These are phyloP conservation scores for Cotesia congregata DNA, from an alignment of 2,888 invertebrate genomes.

Conservation along the genomic window DNA sequence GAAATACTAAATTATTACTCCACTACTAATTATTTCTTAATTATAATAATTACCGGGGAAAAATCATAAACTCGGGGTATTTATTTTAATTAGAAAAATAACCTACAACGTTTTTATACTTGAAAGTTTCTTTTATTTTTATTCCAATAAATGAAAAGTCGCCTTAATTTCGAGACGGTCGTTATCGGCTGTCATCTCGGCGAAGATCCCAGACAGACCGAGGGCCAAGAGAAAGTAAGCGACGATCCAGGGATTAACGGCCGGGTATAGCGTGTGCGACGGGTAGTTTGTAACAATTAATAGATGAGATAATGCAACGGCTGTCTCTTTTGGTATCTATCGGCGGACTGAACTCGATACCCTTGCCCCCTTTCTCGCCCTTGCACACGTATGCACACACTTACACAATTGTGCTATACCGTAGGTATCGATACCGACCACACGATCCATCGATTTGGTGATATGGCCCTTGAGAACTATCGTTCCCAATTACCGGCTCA, in stretches of 20 bases:
- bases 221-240: slow-evolving; percentile 31
- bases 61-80: not conserved
- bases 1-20: slow-evolving; percentile 1
- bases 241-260: slow-evolving; percentile 47
- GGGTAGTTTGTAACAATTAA: slow-evolving; percentile 59
- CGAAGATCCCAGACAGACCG: slow-evolving; percentile 2
- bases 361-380: not conserved
- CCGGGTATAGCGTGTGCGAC: slow-evolving; percentile 43
- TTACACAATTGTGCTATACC: not conserved
- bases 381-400: too few species aligned
- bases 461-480: slow-evolving; percentile 33
- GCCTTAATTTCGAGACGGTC: not conserved
- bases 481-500: slow-evolving; percentile 15
- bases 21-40: not conserved
- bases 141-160: not conserved
- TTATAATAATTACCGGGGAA: not conserved
- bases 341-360: slow-evolving; percentile 11
- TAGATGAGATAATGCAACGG: slow-evolving; percentile 50
- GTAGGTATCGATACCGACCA: slow-evolving; percentile 17
- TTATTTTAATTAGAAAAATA: not conserved
- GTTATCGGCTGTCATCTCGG: not conserved
- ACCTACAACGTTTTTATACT: too few species aligned
- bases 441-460: slow-evolving; percentile 29
- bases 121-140: too few species aligned
- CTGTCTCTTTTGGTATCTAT: slow-evolving; percentile 28